Percentiles rank a stretch among this genome's conserved stretches.
Conservation (phyloP, 2,888 invertebrate species). For the Steinernema hermaphroditum region DNA sequence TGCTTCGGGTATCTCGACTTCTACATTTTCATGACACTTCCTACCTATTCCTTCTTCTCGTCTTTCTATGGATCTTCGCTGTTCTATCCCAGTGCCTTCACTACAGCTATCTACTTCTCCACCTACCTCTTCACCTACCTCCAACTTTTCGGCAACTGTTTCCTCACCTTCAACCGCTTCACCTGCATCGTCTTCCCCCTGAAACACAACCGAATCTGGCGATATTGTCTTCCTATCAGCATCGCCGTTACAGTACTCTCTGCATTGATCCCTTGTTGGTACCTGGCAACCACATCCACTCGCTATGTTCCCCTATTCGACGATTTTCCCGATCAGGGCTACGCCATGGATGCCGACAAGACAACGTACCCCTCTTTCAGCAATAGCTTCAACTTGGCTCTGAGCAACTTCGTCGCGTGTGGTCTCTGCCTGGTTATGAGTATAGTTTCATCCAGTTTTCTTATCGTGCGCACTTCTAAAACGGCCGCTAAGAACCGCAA, state of each 20-base stretch:
- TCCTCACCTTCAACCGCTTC: conserved; percentile 25
- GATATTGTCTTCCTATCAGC: neutral
- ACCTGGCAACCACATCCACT: neutral
- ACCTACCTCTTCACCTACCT: conserved; percentile 3
- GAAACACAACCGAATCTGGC: neutral
- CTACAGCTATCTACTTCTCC: conserved; percentile 8
- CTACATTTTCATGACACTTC: neutral
- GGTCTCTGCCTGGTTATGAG: conserved; percentile 2
- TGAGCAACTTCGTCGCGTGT: conserved; percentile 11
- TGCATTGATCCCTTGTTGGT: neutral
- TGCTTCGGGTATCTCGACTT: conserved; percentile 7
- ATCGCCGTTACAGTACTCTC: neutral
- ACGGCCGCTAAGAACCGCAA: conserved; percentile 1
- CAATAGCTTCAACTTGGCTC: conserved; percentile 10
- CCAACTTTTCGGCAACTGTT: conserved; percentile 24
- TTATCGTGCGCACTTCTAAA: neutral
- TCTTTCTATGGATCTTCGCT: conserved; percentile 18
- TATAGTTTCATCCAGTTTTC: neutral
- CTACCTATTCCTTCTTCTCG: conserved; percentile 13
- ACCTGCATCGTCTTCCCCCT: conserved; percentile 16
- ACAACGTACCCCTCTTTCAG: neutral
- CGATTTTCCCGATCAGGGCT: neutral
- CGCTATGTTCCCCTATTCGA: neutral
- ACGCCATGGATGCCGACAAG: neutral
- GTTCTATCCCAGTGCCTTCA: neutral